A percentile compares a stretch with the other conserved stretches of the same genome.
phyloP scores from a whole-genome alignment of 2,888 invertebrate genomes.

The Mylabris sibirica region DNA sequence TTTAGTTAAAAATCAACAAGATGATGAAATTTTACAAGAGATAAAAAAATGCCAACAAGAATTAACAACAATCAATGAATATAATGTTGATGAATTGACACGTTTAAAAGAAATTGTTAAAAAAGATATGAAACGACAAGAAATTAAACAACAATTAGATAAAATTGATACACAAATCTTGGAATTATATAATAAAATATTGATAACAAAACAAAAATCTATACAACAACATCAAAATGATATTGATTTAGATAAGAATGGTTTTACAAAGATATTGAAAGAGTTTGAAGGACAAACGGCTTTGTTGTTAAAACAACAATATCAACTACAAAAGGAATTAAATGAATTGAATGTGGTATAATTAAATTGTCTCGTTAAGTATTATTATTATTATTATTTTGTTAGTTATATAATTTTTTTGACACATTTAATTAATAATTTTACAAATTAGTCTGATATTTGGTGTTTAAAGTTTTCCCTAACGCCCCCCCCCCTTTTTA shows the following conservation, averaged over 20 bases:
- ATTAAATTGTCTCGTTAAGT: not conserved
- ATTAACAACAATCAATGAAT: constrained; percentile 76
- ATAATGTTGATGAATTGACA: constrained; percentile 67
- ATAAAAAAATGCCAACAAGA: constrained; percentile 89
- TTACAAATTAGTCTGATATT: constrained; percentile 43
- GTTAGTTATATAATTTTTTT: constrained; percentile 22
- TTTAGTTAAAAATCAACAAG: constrained; percentile 69
- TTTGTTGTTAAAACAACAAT: constrained; percentile 54
- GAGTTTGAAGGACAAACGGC: constrained; percentile 55
- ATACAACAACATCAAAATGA: constrained; percentile 67
- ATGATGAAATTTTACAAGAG: constrained; percentile 88
- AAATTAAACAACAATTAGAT: constrained; percentile 56
- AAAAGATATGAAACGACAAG: constrained; percentile 56
- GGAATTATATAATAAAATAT: constrained; percentile 85
- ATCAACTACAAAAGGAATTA: constrained; percentile 27
- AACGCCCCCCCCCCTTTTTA: not conserved
- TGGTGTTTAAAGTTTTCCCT: constrained; percentile 38
- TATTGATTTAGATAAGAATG: constrained; percentile 47
- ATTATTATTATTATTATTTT: not conserved
- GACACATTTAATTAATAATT: constrained; percentile 33
- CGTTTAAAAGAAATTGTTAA: constrained; percentile 52
- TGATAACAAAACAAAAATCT: constrained; percentile 82
- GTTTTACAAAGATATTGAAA: constrained; percentile 47
- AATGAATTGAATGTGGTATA: constrained; percentile 22
- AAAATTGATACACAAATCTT: constrained; percentile 61